These are phyloP conservation scores for Corythornis leucogaster DNA, from an alignment of 2,797 vertebrate species.

Conservation along the genomic window DNA sequence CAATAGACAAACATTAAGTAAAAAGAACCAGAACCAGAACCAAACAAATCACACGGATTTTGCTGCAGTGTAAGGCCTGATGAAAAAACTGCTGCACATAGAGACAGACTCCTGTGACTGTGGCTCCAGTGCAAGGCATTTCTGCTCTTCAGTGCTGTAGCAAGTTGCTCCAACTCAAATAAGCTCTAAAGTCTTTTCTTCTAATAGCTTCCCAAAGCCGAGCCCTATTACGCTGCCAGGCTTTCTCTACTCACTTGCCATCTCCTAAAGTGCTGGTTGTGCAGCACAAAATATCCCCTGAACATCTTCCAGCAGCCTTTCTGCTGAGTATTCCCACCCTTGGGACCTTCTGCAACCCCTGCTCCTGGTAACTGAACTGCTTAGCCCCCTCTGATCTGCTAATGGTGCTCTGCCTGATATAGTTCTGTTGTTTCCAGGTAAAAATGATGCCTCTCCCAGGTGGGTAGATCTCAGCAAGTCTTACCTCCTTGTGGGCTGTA, in stretches of 20 bases:
- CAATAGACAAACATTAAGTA: not conserved
- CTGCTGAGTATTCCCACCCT: not conserved
- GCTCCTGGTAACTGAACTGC: not conserved
- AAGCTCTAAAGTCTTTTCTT: not conserved
- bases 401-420: not conserved
- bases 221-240: not conserved
- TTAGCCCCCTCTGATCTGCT: not conserved
- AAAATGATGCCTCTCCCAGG: not conserved
- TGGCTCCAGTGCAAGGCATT: not conserved
- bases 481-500: not conserved
- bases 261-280: not conserved
- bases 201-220: not conserved
- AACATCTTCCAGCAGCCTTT: not conserved
- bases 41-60: not conserved
- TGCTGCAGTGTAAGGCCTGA: not conserved
- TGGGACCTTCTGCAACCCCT: not conserved
- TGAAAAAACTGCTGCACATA: not conserved
- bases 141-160: not conserved
- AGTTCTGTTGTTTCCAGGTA: not conserved
- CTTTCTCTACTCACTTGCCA: not conserved
- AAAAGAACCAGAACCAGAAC: not conserved
- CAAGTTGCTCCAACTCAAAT: not conserved
- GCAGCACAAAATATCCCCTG: not conserved
- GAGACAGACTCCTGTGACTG: not conserved
- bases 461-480: not conserved